Conservation (phyloP, 2,888 invertebrate species). For the Gnatocerus cornutus region DNA sequence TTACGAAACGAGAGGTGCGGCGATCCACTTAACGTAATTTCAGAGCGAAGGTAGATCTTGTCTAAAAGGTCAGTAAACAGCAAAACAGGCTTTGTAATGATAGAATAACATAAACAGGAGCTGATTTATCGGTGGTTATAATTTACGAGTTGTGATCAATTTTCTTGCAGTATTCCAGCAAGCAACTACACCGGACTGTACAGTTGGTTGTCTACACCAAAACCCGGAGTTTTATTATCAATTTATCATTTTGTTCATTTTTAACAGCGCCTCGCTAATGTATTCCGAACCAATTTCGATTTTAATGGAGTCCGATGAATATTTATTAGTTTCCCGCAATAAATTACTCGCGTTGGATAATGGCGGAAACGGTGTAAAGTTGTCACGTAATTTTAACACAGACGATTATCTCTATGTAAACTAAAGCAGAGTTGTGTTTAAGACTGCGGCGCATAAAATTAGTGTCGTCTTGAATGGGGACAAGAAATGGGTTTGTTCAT, state of each 20-base stretch:
- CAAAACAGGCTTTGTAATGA: too few relatives aligned
- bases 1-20: conserved; percentile 5
- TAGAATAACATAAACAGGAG: too few relatives aligned
- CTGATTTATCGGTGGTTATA: too few relatives aligned
- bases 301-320: conserved; percentile 10
- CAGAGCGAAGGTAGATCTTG: conserved; percentile 1
- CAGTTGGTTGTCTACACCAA: neutral
- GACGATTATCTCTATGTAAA: conserved; percentile 42
- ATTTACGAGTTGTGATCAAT: too few relatives aligned
- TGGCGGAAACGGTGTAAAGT: conserved; percentile 21
- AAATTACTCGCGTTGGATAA: conserved; percentile 19
- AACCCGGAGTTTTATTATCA: neutral
- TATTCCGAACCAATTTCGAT: neutral
- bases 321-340: conserved; percentile 22
- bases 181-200: neutral
- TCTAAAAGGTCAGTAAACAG: conserved; percentile 1
- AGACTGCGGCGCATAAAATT: conserved; percentile 45
- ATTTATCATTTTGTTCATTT: neutral
- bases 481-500: conserved; percentile 55
- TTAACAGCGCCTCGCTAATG: neutral
- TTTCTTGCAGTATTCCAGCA: too few relatives aligned
- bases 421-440: conserved; percentile 40
- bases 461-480: conserved; percentile 53
- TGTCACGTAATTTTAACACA: conserved; percentile 38
- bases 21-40: conserved; percentile 1